phyloP scores from a whole-genome alignment of 1,140 invertebrate species.

The Pseudoatta argentina region DNA sequence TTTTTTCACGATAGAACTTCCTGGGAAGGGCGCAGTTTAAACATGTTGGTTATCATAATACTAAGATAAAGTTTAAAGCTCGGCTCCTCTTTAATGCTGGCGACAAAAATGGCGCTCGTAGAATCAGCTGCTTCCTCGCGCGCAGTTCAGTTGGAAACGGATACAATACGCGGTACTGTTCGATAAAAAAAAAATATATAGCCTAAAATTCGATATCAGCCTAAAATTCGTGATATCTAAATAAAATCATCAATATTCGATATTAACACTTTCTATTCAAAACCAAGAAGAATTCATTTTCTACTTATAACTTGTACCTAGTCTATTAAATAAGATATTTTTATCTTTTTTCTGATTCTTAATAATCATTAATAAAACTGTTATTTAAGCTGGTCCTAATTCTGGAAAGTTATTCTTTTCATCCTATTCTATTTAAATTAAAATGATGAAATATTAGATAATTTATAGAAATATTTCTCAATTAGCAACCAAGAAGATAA shows the following conservation, averaged over 20 bases:
- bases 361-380: not conserved
- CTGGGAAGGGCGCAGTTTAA: constrained; percentile 39
- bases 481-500: not conserved
- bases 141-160: not conserved
- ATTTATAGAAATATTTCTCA: not conserved
- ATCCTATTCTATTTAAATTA: not conserved
- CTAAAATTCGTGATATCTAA: constrained; percentile 2
- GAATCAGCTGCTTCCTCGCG: constrained; percentile 55
- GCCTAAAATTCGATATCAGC: constrained; percentile 2
- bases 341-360: not conserved
- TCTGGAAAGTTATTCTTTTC: not conserved
- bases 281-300: not conserved
- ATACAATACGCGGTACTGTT: constrained; percentile 37
- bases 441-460: no score
- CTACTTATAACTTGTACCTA: not conserved
- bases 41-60: constrained; percentile 42
- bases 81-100: constrained; percentile 15
- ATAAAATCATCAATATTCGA: not conserved
- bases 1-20: constrained; percentile 53
- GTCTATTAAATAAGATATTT: not conserved
- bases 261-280: not conserved
- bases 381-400: not conserved
- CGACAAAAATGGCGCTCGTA: constrained; percentile 28
- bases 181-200: constrained; percentile 32
- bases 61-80: constrained; percentile 53